Evolutionary conservation across 2,888 invertebrate genomes (phyloP).

Genomic region (Himalopsyche tibetana): DNA sequence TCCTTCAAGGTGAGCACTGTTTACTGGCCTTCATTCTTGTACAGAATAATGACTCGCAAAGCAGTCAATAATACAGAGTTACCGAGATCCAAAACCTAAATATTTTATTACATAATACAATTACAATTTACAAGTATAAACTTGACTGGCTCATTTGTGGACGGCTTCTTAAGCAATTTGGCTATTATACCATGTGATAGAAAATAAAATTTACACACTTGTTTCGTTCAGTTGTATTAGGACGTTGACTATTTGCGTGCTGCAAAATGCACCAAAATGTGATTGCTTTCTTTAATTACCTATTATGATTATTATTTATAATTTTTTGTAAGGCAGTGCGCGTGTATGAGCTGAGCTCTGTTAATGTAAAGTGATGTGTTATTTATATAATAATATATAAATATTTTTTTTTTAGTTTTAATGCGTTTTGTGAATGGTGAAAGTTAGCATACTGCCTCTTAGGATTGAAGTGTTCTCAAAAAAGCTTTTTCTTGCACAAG

Average conservation of each 20-base stretch:
- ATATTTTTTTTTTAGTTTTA: neutral
- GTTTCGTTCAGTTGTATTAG: neutral
- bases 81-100: conserved; percentile 1
- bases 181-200: conserved; percentile 40
- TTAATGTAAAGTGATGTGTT: conserved; percentile 16
- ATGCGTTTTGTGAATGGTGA: conserved; percentile 31
- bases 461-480: conserved; percentile 39
- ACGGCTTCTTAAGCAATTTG: conserved; percentile 35
- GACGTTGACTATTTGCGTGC: conserved; percentile 28
- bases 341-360: conserved; percentile 17
- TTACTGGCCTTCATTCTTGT: neutral
- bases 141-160: conserved; percentile 2
- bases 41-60: neutral
- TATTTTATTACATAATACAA: neutral
- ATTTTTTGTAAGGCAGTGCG: conserved; percentile 15
- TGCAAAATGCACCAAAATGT: conserved; percentile 27
- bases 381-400: neutral
- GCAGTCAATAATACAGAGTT: neutral
- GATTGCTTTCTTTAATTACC: conserved; percentile 40
- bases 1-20: conserved; percentile 4
- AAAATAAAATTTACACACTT: conserved; percentile 33
- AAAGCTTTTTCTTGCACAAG: conserved; percentile 5
- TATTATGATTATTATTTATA: conserved; percentile 12
- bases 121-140: neutral
- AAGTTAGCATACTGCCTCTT: conserved; percentile 37